Conservation (phyloP, 2,888 invertebrate species). For the Morinoia aosen region DNA sequence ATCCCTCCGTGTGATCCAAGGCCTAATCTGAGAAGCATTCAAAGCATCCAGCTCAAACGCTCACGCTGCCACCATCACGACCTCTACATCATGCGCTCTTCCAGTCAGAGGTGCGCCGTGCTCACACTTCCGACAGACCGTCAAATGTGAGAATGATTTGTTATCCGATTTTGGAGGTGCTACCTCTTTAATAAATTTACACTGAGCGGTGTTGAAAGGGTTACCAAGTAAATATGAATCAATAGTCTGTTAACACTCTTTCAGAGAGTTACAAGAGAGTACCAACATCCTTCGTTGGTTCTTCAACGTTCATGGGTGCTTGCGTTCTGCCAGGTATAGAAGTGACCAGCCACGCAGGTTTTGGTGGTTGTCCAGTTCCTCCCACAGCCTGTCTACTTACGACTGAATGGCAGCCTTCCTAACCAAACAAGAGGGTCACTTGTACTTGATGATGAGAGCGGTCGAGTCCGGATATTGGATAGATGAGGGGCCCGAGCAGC, state of each 20-base stretch:
- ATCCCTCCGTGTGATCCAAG: too few species aligned
- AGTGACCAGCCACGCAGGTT: neutral
- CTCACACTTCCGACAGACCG: neutral
- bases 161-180: neutral
- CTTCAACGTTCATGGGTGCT: neutral
- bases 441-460: neutral
- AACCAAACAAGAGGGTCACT: neutral
- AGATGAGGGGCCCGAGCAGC: too few species aligned
- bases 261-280: neutral
- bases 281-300: neutral
- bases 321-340: neutral
- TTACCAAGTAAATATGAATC: neutral
- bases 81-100: too few species aligned
- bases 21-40: too few species aligned
- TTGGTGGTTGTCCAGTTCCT: neutral
- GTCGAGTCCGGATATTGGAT: neutral
- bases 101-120: too few species aligned
- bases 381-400: neutral
- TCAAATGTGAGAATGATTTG: neutral
- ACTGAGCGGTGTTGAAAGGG: neutral
- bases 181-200: neutral
- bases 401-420: neutral
- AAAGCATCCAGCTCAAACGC: too few species aligned
- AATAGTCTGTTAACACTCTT: neutral
- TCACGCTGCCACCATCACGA: too few species aligned